Evolutionary conservation across 2,797 vertebrate species (phyloP).

Genomic region (Danio tinwini): DNA sequence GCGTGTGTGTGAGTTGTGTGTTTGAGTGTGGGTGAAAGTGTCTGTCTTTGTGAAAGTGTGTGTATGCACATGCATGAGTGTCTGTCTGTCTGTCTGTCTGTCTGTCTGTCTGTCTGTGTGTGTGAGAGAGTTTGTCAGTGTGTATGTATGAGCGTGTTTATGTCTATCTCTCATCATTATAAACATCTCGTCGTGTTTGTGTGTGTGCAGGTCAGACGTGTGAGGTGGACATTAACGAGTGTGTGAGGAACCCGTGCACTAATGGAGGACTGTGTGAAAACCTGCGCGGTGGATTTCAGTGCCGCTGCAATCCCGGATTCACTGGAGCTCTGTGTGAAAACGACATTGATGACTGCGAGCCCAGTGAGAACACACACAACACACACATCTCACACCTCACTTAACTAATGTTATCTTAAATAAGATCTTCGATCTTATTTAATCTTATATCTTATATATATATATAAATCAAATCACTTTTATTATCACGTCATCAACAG

Average conservation of each 20-base stretch:
- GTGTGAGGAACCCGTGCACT: constrained; percentile 91
- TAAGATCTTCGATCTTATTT: too few relatives aligned
- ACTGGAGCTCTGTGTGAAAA: constrained; percentile 87
- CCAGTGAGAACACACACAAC: constrained; percentile 80
- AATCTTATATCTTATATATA: too few relatives aligned
- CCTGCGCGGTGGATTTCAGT: constrained; percentile 86
- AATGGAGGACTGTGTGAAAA: constrained; percentile 90
- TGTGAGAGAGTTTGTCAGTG: too few relatives aligned
- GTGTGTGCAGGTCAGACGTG: constrained; percentile 87
- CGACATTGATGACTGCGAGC: constrained; percentile 89
- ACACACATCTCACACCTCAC: not conserved
- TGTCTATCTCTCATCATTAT: not conserved
- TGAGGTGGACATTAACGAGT: constrained; percentile 94
- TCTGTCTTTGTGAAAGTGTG: too few relatives aligned
- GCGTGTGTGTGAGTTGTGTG: not conserved
- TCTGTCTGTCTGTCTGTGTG: too few relatives aligned
- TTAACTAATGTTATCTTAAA: too few relatives aligned
- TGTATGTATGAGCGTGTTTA: too few relatives aligned
- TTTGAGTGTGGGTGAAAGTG: too few relatives aligned
- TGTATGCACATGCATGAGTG: too few relatives aligned
- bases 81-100: too few relatives aligned
- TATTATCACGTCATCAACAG: too few relatives aligned
- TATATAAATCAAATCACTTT: too few relatives aligned
- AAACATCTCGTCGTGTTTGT: not conserved
- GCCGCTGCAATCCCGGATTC: constrained; percentile 87